These are phyloP conservation scores for Orthosia cruda DNA, from an alignment of 2,888 invertebrate species.

Conservation along the genomic window DNA sequence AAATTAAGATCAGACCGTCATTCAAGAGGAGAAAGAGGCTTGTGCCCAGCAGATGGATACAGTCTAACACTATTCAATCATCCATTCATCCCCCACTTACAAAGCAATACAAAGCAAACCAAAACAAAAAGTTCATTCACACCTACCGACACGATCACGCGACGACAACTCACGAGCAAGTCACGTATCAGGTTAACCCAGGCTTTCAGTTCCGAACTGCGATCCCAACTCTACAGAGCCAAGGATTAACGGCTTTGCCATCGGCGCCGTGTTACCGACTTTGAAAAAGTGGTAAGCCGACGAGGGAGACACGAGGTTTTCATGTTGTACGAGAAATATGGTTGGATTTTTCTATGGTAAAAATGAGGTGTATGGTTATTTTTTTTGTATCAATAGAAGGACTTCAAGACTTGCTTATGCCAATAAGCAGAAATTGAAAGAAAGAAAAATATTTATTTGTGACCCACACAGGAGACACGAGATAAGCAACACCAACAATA, in stretches of 20 bases:
- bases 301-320: constrained; percentile 51
- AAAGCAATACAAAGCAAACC: background rate
- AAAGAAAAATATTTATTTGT: too few relatives aligned
- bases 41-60: too few relatives aligned
- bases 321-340: constrained; percentile 44
- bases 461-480: too few relatives aligned
- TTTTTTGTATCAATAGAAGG: too few relatives aligned
- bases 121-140: constrained; percentile 41
- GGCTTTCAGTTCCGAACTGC: constrained; percentile 67
- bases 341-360: constrained; percentile 9
- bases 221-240: constrained; percentile 73
- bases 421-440: too few relatives aligned
- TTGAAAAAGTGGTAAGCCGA: constrained; percentile 56
- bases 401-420: too few relatives aligned
- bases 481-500: too few relatives aligned
- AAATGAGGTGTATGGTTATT: background rate
- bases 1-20: too few relatives aligned
- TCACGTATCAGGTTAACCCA: constrained; percentile 67
- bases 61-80: too few relatives aligned
- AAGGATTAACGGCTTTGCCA: constrained; percentile 73
- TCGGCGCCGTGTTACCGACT: constrained; percentile 65
- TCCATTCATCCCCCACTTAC: background rate
- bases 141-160: constrained; percentile 42
- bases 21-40: too few relatives aligned
- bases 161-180: constrained; percentile 42